These are phyloP conservation scores for Drosophila cognata DNA, from an alignment of 2,888 invertebrate species.

Conservation along the genomic window DNA sequence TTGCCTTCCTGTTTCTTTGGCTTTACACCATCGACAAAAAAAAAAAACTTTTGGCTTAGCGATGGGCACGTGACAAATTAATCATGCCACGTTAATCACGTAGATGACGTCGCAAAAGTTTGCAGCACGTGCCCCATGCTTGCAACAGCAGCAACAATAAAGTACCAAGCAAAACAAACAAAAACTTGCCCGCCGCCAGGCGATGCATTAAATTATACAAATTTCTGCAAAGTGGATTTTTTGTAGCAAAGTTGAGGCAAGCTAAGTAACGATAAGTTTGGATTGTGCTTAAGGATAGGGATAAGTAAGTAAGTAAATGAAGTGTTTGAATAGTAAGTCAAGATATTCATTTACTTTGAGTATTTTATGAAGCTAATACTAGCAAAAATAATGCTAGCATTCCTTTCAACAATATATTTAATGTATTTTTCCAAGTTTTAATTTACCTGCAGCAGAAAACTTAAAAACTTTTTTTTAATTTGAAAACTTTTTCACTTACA, in stretches of 20 bases:
- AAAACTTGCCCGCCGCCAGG: slow-evolving; percentile 3
- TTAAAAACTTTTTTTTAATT: background rate
- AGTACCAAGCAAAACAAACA: background rate
- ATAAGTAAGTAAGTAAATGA: background rate
- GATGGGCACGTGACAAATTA: slow-evolving; percentile 67
- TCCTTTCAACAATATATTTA: background rate
- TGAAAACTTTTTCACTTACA: slow-evolving; percentile 6
- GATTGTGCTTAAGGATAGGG: background rate
- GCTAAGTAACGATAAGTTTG: background rate
- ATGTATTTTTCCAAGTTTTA: background rate
- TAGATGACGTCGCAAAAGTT: slow-evolving; percentile 36
- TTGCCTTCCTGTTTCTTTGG: slow-evolving; percentile 8
- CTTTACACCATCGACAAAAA: slow-evolving; percentile 50
- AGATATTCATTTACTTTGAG: background rate
- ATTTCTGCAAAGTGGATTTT: slow-evolving; percentile 12
- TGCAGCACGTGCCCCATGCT: slow-evolving; percentile 4
- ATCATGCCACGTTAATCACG: slow-evolving; percentile 57
- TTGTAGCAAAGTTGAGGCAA: background rate
- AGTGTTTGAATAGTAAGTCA: background rate
- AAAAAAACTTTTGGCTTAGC: slow-evolving; percentile 39
- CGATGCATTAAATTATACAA: slow-evolving; percentile 32
- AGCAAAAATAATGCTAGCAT: background rate
- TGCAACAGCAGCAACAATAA: background rate
- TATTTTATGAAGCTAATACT: background rate
- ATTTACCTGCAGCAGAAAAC: background rate